Evolutionary conservation across 2,888 invertebrate genomes (phyloP), one percentile per base, ranked within the genome.

Genomic region (Agonopterix heracliana): DNA sequence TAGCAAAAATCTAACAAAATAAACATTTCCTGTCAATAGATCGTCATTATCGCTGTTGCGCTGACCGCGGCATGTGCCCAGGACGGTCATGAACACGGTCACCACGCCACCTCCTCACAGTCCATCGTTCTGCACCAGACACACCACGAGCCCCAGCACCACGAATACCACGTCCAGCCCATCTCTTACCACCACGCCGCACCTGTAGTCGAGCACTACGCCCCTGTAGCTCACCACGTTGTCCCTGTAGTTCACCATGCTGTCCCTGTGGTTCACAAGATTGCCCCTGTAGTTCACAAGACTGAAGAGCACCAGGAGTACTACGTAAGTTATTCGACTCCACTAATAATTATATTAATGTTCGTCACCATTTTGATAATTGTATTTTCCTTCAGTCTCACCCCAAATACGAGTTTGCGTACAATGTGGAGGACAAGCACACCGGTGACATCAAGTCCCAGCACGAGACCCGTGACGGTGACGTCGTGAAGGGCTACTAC

Each of bases 371-470:
- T 42, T 14, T 17, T 42, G 34, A 17, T 26, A 8, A 35, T 45
- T 4, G 13, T 64, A 26, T 26, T 61, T n/a, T 42, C 36, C 13
- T 5, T 50, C 54, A 83, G 83, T 71, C 80, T 9, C 80, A 87
- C 64, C 89, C 89, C 40, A 85, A 85, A 60, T 90, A 90, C 71
- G 79, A 87, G 51, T 90, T 85, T 69, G 78, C 83, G 50, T 90
- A 90, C 65, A 1, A 51, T 81, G 38, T 38, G 38, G 38, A 38
- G 38, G 38, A 38, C 38, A 9, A 38, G 10, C 85, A 71, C 1
- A 89, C 89, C 0, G 89, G 89, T 26, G 92, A 92, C 65, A 90
- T 92, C 0, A 92, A 92, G 66, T 91, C 91, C 4, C 92, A 92
- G 62, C 91, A 91, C 53, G 92, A 92, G 67, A 90, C 90, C 0